Conservation (phyloP, 2,113 vertebrate species). For the Eptesicus fuscus region DNA sequence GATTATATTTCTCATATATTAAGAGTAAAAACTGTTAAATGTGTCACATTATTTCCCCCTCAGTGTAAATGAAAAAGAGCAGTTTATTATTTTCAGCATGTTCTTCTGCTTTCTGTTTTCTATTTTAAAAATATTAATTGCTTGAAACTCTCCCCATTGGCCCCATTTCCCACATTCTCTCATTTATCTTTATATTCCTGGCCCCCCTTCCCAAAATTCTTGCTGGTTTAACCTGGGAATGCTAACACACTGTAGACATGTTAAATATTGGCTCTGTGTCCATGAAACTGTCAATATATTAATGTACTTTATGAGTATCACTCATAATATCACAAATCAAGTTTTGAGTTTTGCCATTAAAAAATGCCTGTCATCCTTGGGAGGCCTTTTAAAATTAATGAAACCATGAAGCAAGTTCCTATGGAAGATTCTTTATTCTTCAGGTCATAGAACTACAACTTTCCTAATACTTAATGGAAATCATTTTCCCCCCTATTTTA, state of each 20-base stretch:
- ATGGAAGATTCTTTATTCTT: conserved; percentile 17
- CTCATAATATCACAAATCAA: neutral
- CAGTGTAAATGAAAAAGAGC: neutral
- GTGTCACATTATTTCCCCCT: neutral
- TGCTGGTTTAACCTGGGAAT: neutral
- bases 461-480: neutral
- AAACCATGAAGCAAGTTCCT: neutral
- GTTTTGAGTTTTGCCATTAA: neutral
- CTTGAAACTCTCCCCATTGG: neutral
- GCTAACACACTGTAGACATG: neutral
- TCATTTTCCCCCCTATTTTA: conserved; percentile 30
- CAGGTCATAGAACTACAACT: neutral
- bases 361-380: neutral
- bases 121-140: neutral
- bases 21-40: neutral
- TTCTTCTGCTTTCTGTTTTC: neutral
- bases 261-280: neutral
- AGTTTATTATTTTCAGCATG: neutral
- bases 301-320: neutral
- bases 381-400: conserved; percentile 39
- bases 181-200: neutral
- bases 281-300: neutral
- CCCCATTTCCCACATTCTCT: neutral
- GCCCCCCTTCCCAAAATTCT: neutral
- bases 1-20: neutral